Evolutionary conservation across 35 echinoderm and acorn worm genomes (phyloP), one percentile per base, ranked within the genome.

Genomic region (Strongylocentrotus purpuratus): DNA sequence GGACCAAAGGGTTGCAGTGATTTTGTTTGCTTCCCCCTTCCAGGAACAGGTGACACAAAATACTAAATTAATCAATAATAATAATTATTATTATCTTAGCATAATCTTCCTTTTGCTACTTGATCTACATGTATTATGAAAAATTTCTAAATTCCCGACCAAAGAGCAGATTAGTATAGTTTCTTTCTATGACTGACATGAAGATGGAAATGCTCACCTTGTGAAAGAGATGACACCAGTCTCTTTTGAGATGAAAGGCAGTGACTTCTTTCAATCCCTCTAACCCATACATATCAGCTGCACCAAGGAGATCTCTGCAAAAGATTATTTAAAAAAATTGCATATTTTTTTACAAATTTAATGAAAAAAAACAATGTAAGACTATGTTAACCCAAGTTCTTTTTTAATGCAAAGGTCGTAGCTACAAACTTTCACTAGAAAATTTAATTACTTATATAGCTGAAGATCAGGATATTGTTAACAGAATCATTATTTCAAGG

Each of bases 171-270:
- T 8, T 33, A 4, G 9, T 32, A 28, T 35, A 12, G 4, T 46
- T 25, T 85, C n/a, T 31, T 32, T 31, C 31, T 32, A 33, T 7
- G 18, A 4, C 25, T 33, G n/a, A 94, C 17, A 85, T 0, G 1
- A 25, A 87, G 31, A 47, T 94, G 10, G 20, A 1, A 33, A 0
- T 35, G 71, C 31, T 70, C 22, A 96, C 96, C 94, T 96, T 96
- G 46, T 96, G 96, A 46, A 96, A 96, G 87, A 94, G 94, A 90
- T 96, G 96, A 41, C 96, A 96, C 55, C 94, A 88, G 20, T 96
- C 96, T 45, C 88, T 94, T 85, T 94, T 96, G n/a, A 96, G 93
- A 65, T 94, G 61, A 35, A 94, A 61, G 8, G 58, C 94, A 94
- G 92, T 46, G 12, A 96, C 94, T 11, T 96, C 94, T 78, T 94